Conservation (phyloP, 2,113 vertebrate genomes). For the Lynx canadensis region DNA sequence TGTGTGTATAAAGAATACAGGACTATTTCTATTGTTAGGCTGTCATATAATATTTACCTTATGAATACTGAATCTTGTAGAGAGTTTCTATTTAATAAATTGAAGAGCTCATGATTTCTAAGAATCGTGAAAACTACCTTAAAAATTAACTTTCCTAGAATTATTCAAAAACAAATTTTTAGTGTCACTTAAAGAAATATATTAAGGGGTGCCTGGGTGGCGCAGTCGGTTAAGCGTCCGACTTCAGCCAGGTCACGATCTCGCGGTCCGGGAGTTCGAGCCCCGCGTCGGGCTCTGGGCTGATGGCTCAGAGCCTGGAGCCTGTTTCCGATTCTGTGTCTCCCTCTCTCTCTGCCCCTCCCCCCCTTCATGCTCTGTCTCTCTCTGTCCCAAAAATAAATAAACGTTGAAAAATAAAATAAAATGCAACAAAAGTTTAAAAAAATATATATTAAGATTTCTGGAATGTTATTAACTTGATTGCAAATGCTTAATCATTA, state of each 20-base stretch:
- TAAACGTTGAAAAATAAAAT: no score
- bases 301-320: no score
- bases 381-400: no score
- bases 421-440: no score
- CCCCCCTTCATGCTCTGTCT: no score
- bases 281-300: no score
- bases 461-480: background rate
- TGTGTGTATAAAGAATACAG: background rate
- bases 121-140: background rate
- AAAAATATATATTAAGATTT: background rate
- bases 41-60: background rate
- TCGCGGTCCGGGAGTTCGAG: no score
- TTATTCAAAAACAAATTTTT: background rate
- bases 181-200: background rate
- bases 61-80: background rate
- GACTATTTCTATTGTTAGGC: background rate
- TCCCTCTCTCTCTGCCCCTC: no score
- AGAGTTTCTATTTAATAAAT: background rate
- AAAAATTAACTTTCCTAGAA: background rate
- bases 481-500: background rate
- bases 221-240: no score
- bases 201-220: no score
- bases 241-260: no score
- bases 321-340: no score
- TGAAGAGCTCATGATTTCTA: background rate